phyloP scores from a whole-genome alignment of 1,140 invertebrate genomes.

The Drosophila leontia region DNA sequence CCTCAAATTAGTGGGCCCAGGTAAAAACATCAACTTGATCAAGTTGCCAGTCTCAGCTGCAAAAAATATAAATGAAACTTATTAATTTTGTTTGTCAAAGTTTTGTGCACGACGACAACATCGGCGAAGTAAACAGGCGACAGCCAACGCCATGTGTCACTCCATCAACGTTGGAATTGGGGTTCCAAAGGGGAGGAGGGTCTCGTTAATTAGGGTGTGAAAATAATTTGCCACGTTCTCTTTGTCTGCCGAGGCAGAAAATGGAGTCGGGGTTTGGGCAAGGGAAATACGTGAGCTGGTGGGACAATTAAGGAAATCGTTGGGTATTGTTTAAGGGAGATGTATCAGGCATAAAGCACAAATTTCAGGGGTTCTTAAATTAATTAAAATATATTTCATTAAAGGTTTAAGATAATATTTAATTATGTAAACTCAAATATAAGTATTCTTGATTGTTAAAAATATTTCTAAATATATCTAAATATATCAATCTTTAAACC shows the following conservation, averaged over 20 bases:
- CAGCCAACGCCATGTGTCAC: constrained; percentile 49
- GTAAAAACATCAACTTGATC: constrained; percentile 34
- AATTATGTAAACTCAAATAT: too few species aligned
- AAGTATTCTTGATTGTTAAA: too few species aligned
- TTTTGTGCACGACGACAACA: constrained; percentile 41
- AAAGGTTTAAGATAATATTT: not conserved
- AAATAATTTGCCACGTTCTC: constrained; percentile 59
- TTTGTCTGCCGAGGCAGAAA: constrained; percentile 35
- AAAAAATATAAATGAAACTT: constrained; percentile 52
- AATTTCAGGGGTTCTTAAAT: not conserved
- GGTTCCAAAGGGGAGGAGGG: not conserved
- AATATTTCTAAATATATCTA: too few species aligned
- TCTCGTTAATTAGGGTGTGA: constrained; percentile 57
- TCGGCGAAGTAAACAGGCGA: constrained; percentile 35
- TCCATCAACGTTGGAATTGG: constrained; percentile 40
- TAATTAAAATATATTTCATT: constrained; percentile 3
- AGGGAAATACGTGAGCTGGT: constrained; percentile 46
- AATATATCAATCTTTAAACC: not conserved
- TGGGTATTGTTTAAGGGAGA: constrained; percentile 3
- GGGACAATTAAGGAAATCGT: constrained; percentile 26
- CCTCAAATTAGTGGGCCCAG: constrained; percentile 49
- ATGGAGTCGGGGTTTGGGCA: constrained; percentile 5
- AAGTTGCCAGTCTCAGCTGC: constrained; percentile 2
- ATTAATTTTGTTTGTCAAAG: constrained; percentile 55
- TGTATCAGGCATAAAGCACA: not conserved